Percentiles rank a stretch among this genome's conserved stretches.
These are phyloP conservation scores for Crypturellus undulatus DNA, from an alignment of 2,113 vertebrate species.

Conservation along the genomic window DNA sequence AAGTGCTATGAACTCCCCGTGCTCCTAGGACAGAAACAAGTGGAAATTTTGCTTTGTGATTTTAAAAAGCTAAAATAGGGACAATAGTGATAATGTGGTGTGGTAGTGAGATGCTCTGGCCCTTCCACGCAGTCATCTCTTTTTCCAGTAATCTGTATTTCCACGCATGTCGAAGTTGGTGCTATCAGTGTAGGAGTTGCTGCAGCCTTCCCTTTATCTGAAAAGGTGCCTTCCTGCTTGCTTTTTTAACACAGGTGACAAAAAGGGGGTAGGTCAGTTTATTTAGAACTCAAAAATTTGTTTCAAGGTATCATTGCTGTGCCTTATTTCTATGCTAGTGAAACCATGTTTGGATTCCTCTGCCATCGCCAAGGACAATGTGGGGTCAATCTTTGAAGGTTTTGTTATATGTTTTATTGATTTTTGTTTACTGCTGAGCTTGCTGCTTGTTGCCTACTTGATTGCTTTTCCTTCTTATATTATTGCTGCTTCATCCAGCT, in stretches of 20 bases:
- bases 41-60: neutral
- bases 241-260: neutral
- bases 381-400: neutral
- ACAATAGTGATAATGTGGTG: neutral
- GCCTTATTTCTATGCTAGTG: neutral
- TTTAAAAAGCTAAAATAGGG: neutral
- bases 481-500: fast-evolving
- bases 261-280: neutral
- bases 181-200: neutral
- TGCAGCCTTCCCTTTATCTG: neutral
- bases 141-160: neutral
- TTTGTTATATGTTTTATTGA: neutral
- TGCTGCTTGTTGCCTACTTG: neutral
- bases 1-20: neutral
- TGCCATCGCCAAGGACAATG: fast-evolving
- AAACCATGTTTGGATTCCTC: neutral
- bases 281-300: neutral
- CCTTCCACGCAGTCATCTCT: neutral
- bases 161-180: neutral
- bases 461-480: neutral
- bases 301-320: neutral
- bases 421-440: neutral
- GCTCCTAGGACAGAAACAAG: neutral
- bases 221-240: neutral
- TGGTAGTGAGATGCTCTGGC: neutral